Evolutionary conservation across 2,113 vertebrate species (phyloP), one percentile per base, ranked within the genome.

Genomic region (Epinephelus lanceolatus): DNA sequence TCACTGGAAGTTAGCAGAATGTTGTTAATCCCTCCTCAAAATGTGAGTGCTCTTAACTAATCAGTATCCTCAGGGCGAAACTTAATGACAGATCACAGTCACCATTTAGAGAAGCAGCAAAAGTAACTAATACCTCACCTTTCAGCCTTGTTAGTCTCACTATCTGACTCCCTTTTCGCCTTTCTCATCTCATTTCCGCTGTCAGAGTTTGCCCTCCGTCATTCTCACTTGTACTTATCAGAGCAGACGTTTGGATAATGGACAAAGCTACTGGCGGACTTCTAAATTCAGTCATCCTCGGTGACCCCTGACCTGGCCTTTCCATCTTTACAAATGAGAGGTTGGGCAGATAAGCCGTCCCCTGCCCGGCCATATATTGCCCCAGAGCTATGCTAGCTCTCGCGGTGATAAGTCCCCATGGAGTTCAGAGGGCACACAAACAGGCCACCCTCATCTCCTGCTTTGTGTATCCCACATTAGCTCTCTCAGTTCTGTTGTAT

Each of bases 301-400:
- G 80, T 86, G 93, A 95, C 94, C 95, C 78, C 74, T 94, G 95
- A 94, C 94, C 93, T 69, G 85, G 62, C 88, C 92, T 94, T 92
- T 93, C 91, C 94, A 94, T 95, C 95, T 95, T 95, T 94, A 94
- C 94, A 94, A 94, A 93, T 90, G 85, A 92, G 92, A 90, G 91
- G 88, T 91, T 92, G 88, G 76, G 75, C 73, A 95, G 95, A 95
- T 95, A 94, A 94, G 94, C 93, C 23, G 14, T 83, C 87, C 91
- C 85, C 89, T 90, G 78, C 87, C 89, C 86, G 83, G 85, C 76
- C 82, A 92, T 93, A 91, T 92, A 87, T 75, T 89, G 90, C 92
- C 90, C 90, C 87, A 84, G 86, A 93, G 86, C 92, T 72, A 92
- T 83, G 85, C 90, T 90, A 83, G 88, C 71, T 93, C 87, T 93